These are phyloP conservation scores for Latrodectus hesperus DNA, from an alignment of 2,888 invertebrate species.

Conservation along the genomic window DNA sequence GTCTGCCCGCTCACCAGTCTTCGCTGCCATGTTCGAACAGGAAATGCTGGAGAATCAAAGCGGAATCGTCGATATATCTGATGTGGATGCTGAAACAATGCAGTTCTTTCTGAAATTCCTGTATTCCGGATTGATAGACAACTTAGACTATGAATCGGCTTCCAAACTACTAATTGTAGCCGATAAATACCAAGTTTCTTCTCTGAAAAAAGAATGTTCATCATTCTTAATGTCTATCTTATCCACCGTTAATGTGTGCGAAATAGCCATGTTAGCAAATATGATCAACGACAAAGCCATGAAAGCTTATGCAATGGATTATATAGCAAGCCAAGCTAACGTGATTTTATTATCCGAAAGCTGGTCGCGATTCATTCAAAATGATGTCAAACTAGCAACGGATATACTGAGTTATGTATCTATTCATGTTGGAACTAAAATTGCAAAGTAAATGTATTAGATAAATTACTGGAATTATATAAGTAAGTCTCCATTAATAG, in stretches of 20 bases:
- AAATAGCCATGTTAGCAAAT: not conserved
- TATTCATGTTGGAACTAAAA: too few species aligned
- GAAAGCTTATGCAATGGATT: not conserved
- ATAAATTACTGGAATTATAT: too few species aligned
- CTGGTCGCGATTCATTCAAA: too few species aligned
- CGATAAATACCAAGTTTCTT: constrained; percentile 7
- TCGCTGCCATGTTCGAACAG: not conserved
- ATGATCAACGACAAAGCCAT: not conserved
- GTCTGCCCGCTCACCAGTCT: constrained; percentile 7
- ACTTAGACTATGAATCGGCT: not conserved
- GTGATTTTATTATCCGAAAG: too few species aligned
- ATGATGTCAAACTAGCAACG: too few species aligned
- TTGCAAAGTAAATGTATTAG: too few species aligned
- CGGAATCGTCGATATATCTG: not conserved
- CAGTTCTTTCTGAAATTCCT: not conserved
- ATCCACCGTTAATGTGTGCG: not conserved
- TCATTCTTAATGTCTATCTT: not conserved
- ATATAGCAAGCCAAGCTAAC: not conserved
- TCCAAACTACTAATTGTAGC: not conserved
- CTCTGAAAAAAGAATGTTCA: not conserved
- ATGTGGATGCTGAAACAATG: not conserved
- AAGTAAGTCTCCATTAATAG: too few species aligned
- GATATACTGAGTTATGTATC: too few species aligned
- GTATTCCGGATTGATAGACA: not conserved
- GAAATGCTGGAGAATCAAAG: not conserved